Base-by-base conservation (phyloP, 1,140 invertebrate genomes). In the Apis mellifera region DNA sequence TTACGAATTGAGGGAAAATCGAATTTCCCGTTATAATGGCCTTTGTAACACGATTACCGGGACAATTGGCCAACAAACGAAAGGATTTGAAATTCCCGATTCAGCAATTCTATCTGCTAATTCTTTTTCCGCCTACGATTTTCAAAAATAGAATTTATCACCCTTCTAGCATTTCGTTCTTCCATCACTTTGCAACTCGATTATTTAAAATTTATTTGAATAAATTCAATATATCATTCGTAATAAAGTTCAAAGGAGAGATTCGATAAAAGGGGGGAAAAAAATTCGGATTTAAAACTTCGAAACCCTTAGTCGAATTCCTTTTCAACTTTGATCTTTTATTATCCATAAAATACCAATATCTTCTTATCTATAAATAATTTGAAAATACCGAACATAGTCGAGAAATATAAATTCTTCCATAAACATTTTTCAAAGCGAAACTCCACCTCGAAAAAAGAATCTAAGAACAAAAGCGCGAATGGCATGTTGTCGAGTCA, bases 1-100 rank as follows among this genome's bases (percentile, higher is more conserved):
- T 32, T 32, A 9, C 52, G 26, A 55, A 32, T 19, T 21, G 52
- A 55, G 21, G 19, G 12, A n/a, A 19, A 72, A 72, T 72, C 48
- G n/a, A 55, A 72, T 72, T 57, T 42, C 15, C 52, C 9, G n/a
- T 71, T 71, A 50, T 54, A 71, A 71, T 71, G 50, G 69, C n/a
- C 50, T 71, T 54, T 71, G 69, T 26, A 32, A 71, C 52, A 19
- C 50, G 42, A 54, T 71, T 54, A 26, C 9, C 11, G 17, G 23
- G 13, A 32, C 69, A 23, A 50, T 54, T 26, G 52, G 50, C 69
- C 50, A 26, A 19, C 50, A 50, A 70, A 70, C n/a, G 68, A 52
- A 52, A 23, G 23, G 54, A 42, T 72, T 72, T 72, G 52, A 72
- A 55, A n/a, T n/a, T 72, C 52, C n/a, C n/a, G n/a, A 71, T 72